Base-by-base conservation (phyloP, 2,797 vertebrate species). In the Melopsittacus undulatus region DNA sequence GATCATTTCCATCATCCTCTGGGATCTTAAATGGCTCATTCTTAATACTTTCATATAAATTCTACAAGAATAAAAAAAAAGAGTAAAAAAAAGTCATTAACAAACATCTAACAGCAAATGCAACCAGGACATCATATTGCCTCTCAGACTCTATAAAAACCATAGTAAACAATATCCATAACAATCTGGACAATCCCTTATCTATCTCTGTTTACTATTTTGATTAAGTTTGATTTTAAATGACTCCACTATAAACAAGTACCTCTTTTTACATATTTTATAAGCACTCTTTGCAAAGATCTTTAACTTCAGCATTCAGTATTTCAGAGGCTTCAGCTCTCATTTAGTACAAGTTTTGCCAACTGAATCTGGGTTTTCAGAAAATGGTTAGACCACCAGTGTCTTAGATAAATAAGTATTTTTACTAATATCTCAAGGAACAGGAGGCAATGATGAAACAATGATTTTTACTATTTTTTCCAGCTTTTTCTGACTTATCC, bases 21-120 rank as follows among this genome's bases (percentile, higher is more conserved):
- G 99, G 99, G 97, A 99, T 99, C 97, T 99, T 99, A 96, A 99
- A 99, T 1, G 99, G 99, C 93, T 99, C 99, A 2, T 99, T 99
- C 98, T 99, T 99, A 97, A 99, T 99, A 98, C 99, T 99, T 98
- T 99, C 99, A 72, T 99, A 99, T 80, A 99, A 98, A 96, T 99
- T 99, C 99, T 99, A 98, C 46, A 94, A 94, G 92, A 89, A 93
- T 48, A 62, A 91, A 89, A 89, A 89, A 67, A 70, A 70, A 57
- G 14, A 68, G 46, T 70, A 70, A 78, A 62, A 79, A 74, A 91
- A 51, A 81, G 38, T 93, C 54, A 92, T 93, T 86, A 94, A 80
- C 64, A 70, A 34, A 79, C 10, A 8, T 52, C 45, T 46, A 42
- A 80, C 46, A 85, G 52, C 36, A 85, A 92, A 90, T 42, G 36